Conservation (phyloP, 2,113 vertebrate species). For the Natator depressus region DNA sequence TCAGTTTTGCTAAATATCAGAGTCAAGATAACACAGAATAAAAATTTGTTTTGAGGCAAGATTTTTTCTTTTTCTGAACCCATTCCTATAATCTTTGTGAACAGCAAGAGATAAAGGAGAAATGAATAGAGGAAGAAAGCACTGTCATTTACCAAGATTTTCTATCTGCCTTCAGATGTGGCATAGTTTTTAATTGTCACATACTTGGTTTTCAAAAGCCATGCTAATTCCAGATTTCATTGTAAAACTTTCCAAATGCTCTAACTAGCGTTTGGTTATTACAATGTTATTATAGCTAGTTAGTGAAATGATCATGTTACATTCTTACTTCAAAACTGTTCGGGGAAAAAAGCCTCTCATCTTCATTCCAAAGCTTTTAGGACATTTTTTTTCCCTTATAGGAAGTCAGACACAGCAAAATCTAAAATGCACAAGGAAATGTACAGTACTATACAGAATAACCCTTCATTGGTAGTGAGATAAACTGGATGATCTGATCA, state of each 20-base stretch:
- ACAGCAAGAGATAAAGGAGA: not conserved
- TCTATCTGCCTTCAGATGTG: not conserved
- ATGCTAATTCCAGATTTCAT: not conserved
- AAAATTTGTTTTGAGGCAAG: not conserved
- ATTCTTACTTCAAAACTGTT: not conserved
- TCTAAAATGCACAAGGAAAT: not conserved
- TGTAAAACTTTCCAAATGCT: not conserved
- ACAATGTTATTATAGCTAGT: not conserved
- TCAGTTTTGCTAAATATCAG: rapidly evolving
- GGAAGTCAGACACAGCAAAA: not conserved
- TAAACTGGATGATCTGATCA: not conserved
- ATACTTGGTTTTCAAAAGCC: not conserved
- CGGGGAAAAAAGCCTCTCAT: not conserved
- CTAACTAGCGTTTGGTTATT: not conserved
- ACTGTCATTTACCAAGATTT: rapidly evolving
- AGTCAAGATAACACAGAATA: not conserved
- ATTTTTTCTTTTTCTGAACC: not conserved
- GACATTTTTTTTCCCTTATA: not conserved
- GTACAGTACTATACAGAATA: not conserved
- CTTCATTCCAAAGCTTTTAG: not conserved
- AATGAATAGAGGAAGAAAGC: not conserved
- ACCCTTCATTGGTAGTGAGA: not conserved
- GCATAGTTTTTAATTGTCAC: not conserved
- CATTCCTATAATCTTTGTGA: not conserved
- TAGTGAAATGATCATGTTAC: not conserved